Evolutionary conservation across 1,140 invertebrate genomes (phyloP).

Genomic region (Bombus confusus): DNA sequence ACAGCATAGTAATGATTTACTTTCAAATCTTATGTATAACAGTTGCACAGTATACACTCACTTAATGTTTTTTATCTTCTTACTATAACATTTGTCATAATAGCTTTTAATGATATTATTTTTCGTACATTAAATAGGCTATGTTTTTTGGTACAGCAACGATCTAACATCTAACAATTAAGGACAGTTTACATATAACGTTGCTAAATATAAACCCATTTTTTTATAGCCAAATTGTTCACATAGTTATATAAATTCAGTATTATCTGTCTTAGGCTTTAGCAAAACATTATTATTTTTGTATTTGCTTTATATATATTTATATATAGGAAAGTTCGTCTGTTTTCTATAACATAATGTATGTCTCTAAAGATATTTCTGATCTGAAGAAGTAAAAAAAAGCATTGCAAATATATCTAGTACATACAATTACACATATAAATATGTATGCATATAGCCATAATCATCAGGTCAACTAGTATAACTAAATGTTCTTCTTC

Average conservation of each 20-base stretch:
- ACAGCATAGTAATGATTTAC: constrained; percentile 49
- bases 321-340: constrained; percentile 45
- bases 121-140: constrained; percentile 59
- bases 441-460: constrained; percentile 18
- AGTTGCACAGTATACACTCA: constrained; percentile 60
- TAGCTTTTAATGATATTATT: constrained; percentile 56
- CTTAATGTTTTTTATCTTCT: constrained; percentile 50
- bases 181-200: constrained; percentile 64
- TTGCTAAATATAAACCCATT: constrained; percentile 60
- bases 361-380: constrained; percentile 22
- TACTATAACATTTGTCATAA: constrained; percentile 62
- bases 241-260: constrained; percentile 59
- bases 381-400: constrained; percentile 13
- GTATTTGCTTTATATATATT: constrained; percentile 33
- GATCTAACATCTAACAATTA: constrained; percentile 70
- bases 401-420: constrained; percentile 2
- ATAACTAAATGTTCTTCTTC: background rate
- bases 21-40: constrained; percentile 63
- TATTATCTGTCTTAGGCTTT: constrained; percentile 48
- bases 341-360: constrained; percentile 26
- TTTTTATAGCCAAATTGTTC: constrained; percentile 55
- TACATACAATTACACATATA: constrained; percentile 34
- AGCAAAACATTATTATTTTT: constrained; percentile 45
- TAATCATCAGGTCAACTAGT: constrained; percentile 25
- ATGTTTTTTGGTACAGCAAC: constrained; percentile 69